A percentile compares a stretch with the other conserved stretches of the same genome.
phyloP scores from a whole-genome alignment of 1,140 invertebrate species.

The Eueides isabella region DNA sequence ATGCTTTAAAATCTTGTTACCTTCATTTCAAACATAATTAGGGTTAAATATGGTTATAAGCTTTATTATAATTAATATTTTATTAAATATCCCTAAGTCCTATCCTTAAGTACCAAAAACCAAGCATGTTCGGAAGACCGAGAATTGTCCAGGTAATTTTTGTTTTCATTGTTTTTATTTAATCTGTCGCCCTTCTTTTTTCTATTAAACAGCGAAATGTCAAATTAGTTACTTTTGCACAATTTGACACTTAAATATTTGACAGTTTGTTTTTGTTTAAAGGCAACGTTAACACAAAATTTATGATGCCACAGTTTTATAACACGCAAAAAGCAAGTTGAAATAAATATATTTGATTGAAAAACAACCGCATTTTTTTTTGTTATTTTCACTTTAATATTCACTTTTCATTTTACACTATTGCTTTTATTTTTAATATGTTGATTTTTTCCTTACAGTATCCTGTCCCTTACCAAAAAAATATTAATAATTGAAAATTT shows the following conservation, averaged over 20 bases:
- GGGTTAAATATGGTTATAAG: constrained; percentile 44
- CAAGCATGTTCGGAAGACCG: constrained; percentile 74
- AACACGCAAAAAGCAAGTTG: constrained; percentile 45
- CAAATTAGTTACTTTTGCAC: constrained; percentile 28
- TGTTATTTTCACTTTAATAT: background rate
- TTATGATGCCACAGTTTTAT: constrained; percentile 16
- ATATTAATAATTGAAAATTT: too few relatives aligned
- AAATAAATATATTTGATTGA: background rate
- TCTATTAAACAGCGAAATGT: constrained; percentile 25
- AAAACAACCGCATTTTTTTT: background rate
- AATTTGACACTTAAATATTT: constrained; percentile 4
- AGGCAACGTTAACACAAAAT: background rate
- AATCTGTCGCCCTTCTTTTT: constrained; percentile 20
- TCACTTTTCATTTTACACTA: constrained; percentile 11
- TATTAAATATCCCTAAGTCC: constrained; percentile 47
- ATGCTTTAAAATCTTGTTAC: constrained; percentile 54
- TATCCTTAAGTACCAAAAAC: constrained; percentile 51
- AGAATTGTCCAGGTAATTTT: constrained; percentile 66
- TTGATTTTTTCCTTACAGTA: background rate
- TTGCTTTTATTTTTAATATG: background rate
- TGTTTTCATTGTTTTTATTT: constrained; percentile 47
- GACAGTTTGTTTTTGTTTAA: background rate
- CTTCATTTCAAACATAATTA: constrained; percentile 45
- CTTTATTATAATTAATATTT: constrained; percentile 50
- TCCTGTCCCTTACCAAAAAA: background rate